Evolutionary conservation across 1,140 invertebrate genomes (phyloP), one percentile per base, ranked within the genome.

Genomic region (Diabrotica virgifera): DNA sequence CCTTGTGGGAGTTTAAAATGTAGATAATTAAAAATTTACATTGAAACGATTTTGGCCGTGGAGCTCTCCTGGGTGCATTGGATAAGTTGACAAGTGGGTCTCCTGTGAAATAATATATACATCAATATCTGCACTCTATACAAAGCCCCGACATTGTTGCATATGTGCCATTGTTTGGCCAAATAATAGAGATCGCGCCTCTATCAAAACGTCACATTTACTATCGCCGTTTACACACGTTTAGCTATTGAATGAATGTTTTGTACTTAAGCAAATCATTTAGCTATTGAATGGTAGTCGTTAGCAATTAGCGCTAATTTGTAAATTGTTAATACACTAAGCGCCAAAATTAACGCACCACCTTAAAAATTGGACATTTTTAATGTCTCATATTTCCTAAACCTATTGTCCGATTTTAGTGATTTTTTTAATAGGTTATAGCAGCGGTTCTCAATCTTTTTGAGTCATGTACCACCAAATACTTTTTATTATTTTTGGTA

Each of bases 21-120:
- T 58, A 58, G 63, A 55, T 64, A 64, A 64, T 64, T 58, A 64
- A 64, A 64, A 64, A 64, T 64, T 64, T 64, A 64, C 55, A 59
- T 64, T 36, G 55, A 50, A 64, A 67, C 61, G 66, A 67, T 67
- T 63, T 63, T 11, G 66, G 58, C 52, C 61, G 36, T 63, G 59
- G 58, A 62, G 55, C 46, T 67, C 66, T 60, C 66, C 50, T 59
- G 66, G 62, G 66, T 63, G 66, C 58, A 63, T 64, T 67, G 66
- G 51, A 57, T 58, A 65, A 68, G 59, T 64, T 68, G 67, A 68
- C 63, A 64, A 65, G 67, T 68, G 63, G 61, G 63, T 68, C 67
- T 68, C 67, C 63, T 64, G 67, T 64, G 67, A 65, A 68, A 62
- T 65, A 68, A 65, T 65, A 68, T 62, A 64, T 64, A 64, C 67